Conservation (phyloP, 2,797 vertebrate genomes). For the Cygnus olor region DNA sequence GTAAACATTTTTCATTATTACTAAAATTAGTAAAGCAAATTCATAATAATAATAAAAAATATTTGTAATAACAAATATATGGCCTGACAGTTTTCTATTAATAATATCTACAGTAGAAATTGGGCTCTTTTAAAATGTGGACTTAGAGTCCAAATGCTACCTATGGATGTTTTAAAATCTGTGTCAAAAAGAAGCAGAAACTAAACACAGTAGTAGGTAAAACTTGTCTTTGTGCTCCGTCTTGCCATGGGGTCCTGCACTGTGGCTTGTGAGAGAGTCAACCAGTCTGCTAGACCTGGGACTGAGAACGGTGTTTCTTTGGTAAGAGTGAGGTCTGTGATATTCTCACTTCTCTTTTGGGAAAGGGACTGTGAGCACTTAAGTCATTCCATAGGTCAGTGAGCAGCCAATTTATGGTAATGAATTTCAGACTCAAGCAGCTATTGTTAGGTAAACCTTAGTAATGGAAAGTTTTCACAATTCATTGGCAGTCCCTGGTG, state of each 20-base stretch:
- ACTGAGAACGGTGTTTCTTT: neutral
- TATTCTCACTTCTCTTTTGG: neutral
- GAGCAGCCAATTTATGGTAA: neutral
- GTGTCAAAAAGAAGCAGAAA: neutral
- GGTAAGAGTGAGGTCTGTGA: neutral
- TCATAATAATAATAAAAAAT: neutral
- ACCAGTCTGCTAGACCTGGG: accelerated
- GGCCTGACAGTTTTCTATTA: neutral
- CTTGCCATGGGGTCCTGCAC: neutral
- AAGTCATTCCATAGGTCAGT: neutral
- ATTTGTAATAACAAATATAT: neutral
- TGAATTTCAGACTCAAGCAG: neutral
- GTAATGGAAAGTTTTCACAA: neutral
- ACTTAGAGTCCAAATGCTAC: neutral
- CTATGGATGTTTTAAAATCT: neutral
- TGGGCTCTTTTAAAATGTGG: neutral
- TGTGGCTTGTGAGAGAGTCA: neutral
- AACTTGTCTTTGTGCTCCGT: neutral
- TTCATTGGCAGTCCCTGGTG: neutral
- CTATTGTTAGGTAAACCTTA: neutral
- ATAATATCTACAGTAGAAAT: neutral
- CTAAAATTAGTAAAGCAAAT: neutral
- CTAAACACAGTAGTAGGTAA: neutral
- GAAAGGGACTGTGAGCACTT: neutral
- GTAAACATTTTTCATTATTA: slow-evolving; percentile 7